phyloP scores from a whole-genome alignment of 2,888 invertebrate species.

The Acheta domesticus region DNA sequence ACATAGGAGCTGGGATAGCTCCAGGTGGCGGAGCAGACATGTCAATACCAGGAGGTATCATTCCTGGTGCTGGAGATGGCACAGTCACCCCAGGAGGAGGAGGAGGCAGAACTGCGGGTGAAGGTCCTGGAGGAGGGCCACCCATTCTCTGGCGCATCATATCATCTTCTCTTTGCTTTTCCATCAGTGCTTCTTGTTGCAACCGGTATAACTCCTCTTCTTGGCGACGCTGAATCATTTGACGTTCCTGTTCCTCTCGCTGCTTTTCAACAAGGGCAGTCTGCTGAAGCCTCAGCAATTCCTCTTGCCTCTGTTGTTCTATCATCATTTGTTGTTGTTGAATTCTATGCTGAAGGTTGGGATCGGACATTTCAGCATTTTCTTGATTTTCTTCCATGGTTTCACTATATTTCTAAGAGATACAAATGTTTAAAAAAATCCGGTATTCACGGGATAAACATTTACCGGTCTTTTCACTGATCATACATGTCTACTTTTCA shows the following conservation, averaged over 20 bases:
- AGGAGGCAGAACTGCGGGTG: constrained; percentile 31
- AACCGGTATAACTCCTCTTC: constrained; percentile 36
- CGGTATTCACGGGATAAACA: no score
- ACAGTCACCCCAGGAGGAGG: constrained; percentile 34
- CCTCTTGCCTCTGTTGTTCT: constrained; percentile 41
- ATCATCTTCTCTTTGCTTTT: constrained; percentile 34
- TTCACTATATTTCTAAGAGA: neutral
- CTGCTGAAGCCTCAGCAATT: constrained; percentile 40
- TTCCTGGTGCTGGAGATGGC: constrained; percentile 30
- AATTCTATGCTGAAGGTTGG: constrained; percentile 37
- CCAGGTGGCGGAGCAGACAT: constrained; percentile 35
- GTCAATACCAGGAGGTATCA: constrained; percentile 36
- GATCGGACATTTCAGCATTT: constrained; percentile 11
- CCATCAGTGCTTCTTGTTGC: constrained; percentile 35
- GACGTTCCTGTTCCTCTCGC: constrained; percentile 35
- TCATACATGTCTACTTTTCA: no score
- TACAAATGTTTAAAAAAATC: no score
- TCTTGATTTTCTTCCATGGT: constrained; percentile 20
- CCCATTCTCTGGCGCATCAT: constrained; percentile 29
- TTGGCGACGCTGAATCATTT: constrained; percentile 36
- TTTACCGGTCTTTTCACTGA: no score
- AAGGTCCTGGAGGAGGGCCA: constrained; percentile 31
- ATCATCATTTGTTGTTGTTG: constrained; percentile 41
- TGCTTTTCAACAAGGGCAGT: constrained; percentile 36
- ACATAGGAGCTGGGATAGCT: constrained; percentile 27